Base-by-base conservation (phyloP, 2,113 vertebrate genomes). In the Sturnira hondurensis region DNA sequence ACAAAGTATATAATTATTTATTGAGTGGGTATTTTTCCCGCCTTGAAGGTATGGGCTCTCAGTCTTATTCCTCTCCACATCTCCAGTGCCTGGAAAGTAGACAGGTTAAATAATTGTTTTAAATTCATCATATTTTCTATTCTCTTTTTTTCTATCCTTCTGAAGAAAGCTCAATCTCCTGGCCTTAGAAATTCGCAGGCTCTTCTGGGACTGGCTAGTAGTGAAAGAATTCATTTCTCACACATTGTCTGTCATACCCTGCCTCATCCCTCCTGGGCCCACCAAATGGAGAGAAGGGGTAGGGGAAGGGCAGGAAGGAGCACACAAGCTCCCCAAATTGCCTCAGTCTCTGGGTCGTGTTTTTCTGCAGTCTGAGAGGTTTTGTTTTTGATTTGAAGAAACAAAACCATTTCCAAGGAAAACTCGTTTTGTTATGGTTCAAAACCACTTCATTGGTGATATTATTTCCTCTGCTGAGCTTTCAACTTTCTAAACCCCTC, bases 311-410 rank as follows among this genome's bases (percentile, higher is more conserved):
- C 22, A 10, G 28, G 17, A 54, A 26, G 67, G 9, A 68, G 12
- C 0, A 15, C 17, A 11, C 63, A 45, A 63, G 31, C 20, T 92
- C 11, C 76, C 58, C 38, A 47, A 76, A 71, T 63, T 88, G 87
- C 74, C 73, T 52, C 70, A 82, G 58, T 94, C 95, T 97, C 89
- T 83, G 41, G 38, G 52, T 80, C 6, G 8, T 88, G 68, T 74
- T 97, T 95, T 93, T 74, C 95, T 87, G 74, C 19, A 77, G 82
- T 77, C 86, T 71, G 73, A 96, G 78, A 96, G 74, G 58, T 86
- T 96, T 97, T 95, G 88, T 85, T 97, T 96, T 96, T 89, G 31
- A 95, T 97, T 97, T 95, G 96, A 96, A 93, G 91, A 97, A 97
- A 97, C 80, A 88, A 91, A 94, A 83, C 36, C 13, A 81, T 97